phyloP scores from a whole-genome alignment of 2,888 invertebrate genomes.

The Allolobophora icterica region DNA sequence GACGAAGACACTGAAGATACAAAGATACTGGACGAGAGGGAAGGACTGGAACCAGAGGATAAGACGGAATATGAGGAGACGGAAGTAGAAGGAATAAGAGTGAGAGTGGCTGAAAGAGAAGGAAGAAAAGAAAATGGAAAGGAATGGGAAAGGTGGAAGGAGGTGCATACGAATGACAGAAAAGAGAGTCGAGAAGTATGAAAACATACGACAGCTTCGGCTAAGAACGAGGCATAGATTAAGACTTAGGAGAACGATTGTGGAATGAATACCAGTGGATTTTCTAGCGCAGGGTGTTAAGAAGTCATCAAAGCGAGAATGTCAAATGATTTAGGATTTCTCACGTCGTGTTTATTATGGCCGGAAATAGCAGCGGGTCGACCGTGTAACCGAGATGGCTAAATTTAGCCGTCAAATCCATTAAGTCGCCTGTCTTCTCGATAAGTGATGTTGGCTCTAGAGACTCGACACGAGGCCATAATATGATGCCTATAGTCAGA shows the following conservation, averaged over 20 bases:
- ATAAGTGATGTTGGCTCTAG: neutral
- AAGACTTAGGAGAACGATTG: no score
- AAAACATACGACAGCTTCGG: neutral
- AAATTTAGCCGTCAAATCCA: neutral
- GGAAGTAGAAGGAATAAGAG: neutral
- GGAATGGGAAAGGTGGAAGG: neutral
- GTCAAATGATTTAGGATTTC: neutral
- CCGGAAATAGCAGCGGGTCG: neutral
- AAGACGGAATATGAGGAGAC: neutral
- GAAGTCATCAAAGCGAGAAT: neutral
- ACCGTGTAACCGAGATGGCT: neutral
- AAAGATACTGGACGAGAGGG: no score
- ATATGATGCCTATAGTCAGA: neutral
- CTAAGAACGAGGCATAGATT: neutral
- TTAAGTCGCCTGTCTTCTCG: neutral
- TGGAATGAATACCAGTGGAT: neutral
- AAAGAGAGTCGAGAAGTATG: neutral
- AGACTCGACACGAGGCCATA: neutral
- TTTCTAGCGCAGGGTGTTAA: neutral
- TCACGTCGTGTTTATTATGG: neutral
- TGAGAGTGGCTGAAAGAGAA: no score
- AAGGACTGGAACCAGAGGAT: neutral
- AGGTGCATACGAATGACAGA: neutral
- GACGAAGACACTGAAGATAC: no score
- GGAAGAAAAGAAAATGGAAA: neutral